These are phyloP conservation scores for Naja naja DNA, from an alignment of 2,113 vertebrate species.

Conservation along the genomic window DNA sequence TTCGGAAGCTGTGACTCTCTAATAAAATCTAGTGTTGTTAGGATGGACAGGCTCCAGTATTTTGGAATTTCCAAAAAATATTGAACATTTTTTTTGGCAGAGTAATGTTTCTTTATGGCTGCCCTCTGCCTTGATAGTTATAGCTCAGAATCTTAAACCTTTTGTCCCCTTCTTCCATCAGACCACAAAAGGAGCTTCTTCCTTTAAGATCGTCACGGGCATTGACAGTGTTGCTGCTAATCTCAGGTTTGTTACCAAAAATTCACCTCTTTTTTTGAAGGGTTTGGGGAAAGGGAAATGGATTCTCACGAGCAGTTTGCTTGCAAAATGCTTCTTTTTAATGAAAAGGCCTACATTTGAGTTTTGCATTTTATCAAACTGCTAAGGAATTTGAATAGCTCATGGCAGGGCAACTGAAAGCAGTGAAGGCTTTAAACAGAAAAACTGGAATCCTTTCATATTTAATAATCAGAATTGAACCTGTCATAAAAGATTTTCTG, in stretches of 20 bases:
- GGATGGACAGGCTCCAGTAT: background rate
- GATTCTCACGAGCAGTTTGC: background rate
- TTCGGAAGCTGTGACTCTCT: background rate
- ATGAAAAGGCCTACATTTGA: background rate
- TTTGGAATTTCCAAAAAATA: background rate
- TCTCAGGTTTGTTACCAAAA: slow-evolving; percentile 80
- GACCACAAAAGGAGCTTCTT: slow-evolving; percentile 96
- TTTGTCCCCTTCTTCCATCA: slow-evolving; percentile 53
- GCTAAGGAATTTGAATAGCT: background rate
- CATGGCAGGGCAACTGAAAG: background rate
- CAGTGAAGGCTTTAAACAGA: background rate
- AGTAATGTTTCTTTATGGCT: too few relatives aligned
- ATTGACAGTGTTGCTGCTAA: slow-evolving; percentile 90
- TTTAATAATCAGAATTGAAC: background rate
- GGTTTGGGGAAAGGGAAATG: background rate
- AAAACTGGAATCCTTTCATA: background rate
- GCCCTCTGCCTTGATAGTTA: background rate
- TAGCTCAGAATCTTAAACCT: background rate
- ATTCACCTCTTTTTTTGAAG: background rate
- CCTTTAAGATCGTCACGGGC: slow-evolving; percentile 90
- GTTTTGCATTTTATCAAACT: background rate
- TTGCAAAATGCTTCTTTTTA: background rate
- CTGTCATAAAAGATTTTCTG: background rate
- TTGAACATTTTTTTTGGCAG: too few relatives aligned
- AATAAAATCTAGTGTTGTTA: background rate